Base-by-base conservation (phyloP, 2,113 vertebrate species). In the Pleuronectes platessa region DNA sequence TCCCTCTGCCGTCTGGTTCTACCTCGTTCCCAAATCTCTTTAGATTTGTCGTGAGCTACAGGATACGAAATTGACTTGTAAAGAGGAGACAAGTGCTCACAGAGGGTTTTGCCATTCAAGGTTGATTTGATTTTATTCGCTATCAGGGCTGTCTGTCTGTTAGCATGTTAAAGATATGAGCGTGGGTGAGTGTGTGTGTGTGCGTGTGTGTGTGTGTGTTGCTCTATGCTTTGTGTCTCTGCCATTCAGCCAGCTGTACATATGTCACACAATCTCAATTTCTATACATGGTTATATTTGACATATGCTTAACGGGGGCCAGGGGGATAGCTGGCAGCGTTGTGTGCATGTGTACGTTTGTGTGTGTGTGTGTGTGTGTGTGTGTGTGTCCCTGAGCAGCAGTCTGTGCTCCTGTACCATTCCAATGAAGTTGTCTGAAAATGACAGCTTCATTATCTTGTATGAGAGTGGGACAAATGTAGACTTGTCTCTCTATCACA, bases 401-500 rank as follows among this genome's bases (percentile, higher is more conserved):
- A 72, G 88, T 93, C 94, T 94, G 90, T 86, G 88, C 90, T 94
- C 93, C 94, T 89, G 88, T 93, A 95, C 93, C 95, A 91, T 94
- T 97, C 94, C 97, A 99, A 96, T 98, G 96, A 97, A 98, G 97
- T 95, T 97, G 96, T 98, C 93, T 92, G 61, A 95, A 96, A 97
- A 94, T 99, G 97, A 99, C 98, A 99, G 97, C 96, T 97, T 98
- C 97, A 98, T 99, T 99, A 99, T 98, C 97, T 97, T 96, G 96
- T 96, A 96, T 97, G 96, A 98, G 97, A 97, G 94, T 96, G 95
- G 95, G 95, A 98, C 97, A 98, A 99, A 98, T 98, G 96, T 97
- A 97, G 95, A 95, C 96, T 96, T 97, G 96, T 97, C 96, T 98
- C 96, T 97, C 95, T 94, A 97, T 97, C 95, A 96, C 95, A 95